A percentile compares a stretch with the other conserved stretches of the same genome.
These are phyloP conservation scores for Monodelphis domestica DNA, from an alignment of 2,797 vertebrate genomes.

Conservation along the genomic window DNA sequence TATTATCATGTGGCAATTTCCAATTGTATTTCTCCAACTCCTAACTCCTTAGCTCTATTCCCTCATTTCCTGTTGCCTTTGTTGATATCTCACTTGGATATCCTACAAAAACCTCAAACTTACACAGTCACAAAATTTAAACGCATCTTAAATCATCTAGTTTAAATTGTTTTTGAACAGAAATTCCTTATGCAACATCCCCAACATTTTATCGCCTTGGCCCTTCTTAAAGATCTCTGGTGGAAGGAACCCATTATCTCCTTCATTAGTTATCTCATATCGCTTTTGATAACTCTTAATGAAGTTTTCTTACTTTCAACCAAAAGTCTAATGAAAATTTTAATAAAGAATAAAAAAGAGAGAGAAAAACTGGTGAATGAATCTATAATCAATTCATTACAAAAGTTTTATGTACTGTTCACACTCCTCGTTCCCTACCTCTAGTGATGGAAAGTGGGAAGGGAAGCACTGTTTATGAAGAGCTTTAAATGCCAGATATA, in stretches of 20 bases:
- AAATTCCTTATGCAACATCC: too few species aligned
- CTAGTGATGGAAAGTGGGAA: too few species aligned
- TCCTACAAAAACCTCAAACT: not conserved
- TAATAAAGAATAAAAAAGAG: too few species aligned
- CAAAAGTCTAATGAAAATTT: not conserved
- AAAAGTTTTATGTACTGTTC: too few species aligned
- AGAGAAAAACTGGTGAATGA: too few species aligned
- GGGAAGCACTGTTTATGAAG: too few species aligned
- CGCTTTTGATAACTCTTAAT: not conserved
- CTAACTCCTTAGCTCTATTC: not conserved
- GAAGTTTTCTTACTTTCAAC: not conserved
- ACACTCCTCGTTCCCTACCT: not conserved
- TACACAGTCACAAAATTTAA: not conserved
- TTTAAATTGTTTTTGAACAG: not conserved
- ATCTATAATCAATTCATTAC: too few species aligned
- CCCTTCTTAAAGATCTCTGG: not conserved
- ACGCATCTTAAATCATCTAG: not conserved
- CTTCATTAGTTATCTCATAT: too few species aligned
- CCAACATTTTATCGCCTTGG: not conserved
- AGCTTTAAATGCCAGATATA: not conserved
- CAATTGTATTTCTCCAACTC: not conserved
- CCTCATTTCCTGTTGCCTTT: not conserved
- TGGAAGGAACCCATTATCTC: too few species aligned
- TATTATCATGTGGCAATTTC: not conserved
- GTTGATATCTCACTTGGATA: not conserved